Conservation (phyloP, 2,113 vertebrate genomes). For the Marmota flaviventris region DNA sequence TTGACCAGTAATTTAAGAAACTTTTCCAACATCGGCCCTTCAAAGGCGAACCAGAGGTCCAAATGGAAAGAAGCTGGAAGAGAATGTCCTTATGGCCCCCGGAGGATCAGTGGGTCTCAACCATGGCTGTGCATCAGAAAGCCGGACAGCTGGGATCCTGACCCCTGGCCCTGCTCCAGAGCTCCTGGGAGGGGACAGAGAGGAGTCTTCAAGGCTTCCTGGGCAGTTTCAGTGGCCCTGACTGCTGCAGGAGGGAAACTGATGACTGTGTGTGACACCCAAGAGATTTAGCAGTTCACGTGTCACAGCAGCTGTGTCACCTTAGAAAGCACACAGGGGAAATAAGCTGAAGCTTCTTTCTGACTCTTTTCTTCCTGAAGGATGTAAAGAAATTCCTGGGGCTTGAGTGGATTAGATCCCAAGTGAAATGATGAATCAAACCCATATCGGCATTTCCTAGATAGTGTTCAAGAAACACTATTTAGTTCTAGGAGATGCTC, state of each 20-base stretch:
- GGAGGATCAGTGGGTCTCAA: background rate
- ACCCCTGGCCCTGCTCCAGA: background rate
- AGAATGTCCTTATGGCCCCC: background rate
- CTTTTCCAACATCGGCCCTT: background rate
- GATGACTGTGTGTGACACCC: background rate
- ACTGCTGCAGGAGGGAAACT: background rate
- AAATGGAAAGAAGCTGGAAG: background rate
- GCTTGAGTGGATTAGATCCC: background rate
- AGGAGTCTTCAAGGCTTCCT: background rate
- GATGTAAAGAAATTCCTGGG: background rate
- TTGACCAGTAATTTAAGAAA: background rate
- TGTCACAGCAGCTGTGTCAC: background rate
- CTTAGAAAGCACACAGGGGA: background rate
- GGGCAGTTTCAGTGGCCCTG: background rate
- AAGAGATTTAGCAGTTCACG: background rate
- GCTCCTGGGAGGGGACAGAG: background rate
- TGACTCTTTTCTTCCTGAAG: slow-evolving; percentile 6
- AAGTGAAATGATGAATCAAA: background rate
- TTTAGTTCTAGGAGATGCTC: background rate
- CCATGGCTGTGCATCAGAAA: background rate
- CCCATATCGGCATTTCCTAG: background rate
- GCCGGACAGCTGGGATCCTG: background rate
- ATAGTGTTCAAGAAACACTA: no score
- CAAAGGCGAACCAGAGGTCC: background rate
- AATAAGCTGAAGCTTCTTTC: background rate